phyloP scores from a whole-genome alignment of 2,113 vertebrate species.

The Nannobrachium achirus region DNA sequence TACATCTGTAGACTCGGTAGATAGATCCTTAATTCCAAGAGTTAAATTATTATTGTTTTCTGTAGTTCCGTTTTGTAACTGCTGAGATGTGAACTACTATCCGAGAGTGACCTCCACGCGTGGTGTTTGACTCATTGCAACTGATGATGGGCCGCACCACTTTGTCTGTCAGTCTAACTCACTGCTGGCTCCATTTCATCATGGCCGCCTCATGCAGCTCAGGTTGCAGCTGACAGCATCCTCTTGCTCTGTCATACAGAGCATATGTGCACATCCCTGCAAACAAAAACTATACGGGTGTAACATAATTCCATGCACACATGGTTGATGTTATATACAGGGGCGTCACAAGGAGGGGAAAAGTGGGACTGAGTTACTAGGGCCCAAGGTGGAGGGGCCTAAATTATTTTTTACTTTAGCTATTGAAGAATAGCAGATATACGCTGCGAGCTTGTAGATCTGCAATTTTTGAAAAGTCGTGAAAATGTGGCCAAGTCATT shows the following conservation, averaged over 20 bases:
- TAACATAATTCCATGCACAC: conserved; percentile 26
- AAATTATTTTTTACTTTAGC: too few relatives aligned
- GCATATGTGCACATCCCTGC: conserved; percentile 1
- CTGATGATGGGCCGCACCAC: conserved; percentile 10
- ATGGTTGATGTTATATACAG: not conserved
- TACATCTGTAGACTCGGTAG: not conserved
- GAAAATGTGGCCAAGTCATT: too few relatives aligned
- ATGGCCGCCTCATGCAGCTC: conserved; percentile 41
- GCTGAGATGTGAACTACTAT: not conserved
- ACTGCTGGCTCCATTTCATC: conserved; percentile 35
- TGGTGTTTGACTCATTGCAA: not conserved
- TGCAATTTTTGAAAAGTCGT: too few relatives aligned
- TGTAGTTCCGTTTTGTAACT: not conserved
- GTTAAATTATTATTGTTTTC: not conserved
- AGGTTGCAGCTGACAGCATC: conserved; percentile 56
- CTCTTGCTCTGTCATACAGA: conserved; percentile 15
- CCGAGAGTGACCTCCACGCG: conserved; percentile 1
- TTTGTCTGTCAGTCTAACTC: conserved; percentile 12
- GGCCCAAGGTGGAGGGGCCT: too few relatives aligned
- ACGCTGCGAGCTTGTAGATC: too few relatives aligned
- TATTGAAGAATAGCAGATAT: too few relatives aligned
- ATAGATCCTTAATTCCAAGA: not conserved
- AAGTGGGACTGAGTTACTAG: too few relatives aligned
- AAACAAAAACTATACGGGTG: not conserved
- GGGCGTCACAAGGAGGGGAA: too few relatives aligned